phyloP scores from a whole-genome alignment of 2,888 invertebrate genomes.

The Dascillus cervinus region DNA sequence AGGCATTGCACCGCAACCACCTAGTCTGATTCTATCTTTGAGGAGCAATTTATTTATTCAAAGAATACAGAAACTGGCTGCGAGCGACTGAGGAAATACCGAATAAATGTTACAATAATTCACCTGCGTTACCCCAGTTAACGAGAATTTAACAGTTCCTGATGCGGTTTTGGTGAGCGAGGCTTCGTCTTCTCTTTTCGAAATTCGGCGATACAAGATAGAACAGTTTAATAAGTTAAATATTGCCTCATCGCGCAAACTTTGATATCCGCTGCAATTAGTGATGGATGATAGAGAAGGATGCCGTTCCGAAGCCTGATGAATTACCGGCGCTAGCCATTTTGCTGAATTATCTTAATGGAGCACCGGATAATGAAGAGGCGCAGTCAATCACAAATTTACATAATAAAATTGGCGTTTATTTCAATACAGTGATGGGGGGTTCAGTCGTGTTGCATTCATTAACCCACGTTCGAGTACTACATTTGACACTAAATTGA shows the following conservation, averaged over 20 bases:
- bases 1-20: constrained; percentile 10
- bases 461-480: constrained; percentile 35
- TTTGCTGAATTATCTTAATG: constrained; percentile 14
- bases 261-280: too few relatives aligned
- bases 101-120: constrained; percentile 30
- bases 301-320: too few relatives aligned
- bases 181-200: too few relatives aligned
- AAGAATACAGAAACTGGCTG: constrained; percentile 13
- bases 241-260: too few relatives aligned
- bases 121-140: constrained; percentile 22
- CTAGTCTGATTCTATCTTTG: constrained; percentile 16
- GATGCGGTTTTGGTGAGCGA: too few relatives aligned
- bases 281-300: too few relatives aligned
- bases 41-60: constrained; percentile 26
- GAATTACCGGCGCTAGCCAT: constrained; percentile 9
- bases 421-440: constrained; percentile 25
- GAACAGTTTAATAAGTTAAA: too few relatives aligned
- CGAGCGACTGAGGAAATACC: constrained; percentile 26
- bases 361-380: constrained; percentile 12
- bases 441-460: constrained; percentile 29
- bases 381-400: constrained; percentile 25
- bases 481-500: constrained; percentile 34
- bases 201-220: too few relatives aligned
- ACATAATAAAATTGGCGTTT: constrained; percentile 29
- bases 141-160: constrained; percentile 17